phyloP scores from a whole-genome alignment of 1,140 invertebrate genomes.

The Achatina immaculata region DNA sequence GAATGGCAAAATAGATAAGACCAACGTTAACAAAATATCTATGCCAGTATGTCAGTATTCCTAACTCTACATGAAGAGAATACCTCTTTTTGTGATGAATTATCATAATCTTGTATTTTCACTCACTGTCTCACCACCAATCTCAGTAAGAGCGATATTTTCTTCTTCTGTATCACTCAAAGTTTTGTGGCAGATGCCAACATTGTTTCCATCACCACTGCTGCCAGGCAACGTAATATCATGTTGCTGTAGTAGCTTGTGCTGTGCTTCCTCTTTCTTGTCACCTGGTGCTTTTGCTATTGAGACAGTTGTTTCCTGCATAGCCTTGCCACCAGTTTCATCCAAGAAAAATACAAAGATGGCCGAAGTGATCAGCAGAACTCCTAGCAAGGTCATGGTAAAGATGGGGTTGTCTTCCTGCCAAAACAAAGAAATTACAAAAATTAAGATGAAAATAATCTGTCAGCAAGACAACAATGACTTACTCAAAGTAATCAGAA shows the following conservation, averaged over 20 bases:
- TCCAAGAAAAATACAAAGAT: neutral
- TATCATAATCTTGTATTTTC: neutral
- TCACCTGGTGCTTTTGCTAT: neutral
- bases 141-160: neutral
- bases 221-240: too few relatives aligned
- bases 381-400: neutral
- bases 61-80: too few relatives aligned
- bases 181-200: neutral
- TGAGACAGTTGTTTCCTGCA: neutral
- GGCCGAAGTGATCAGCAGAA: neutral
- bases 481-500: too few relatives aligned
- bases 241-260: neutral
- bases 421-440: neutral
- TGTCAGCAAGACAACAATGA: too few relatives aligned
- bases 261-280: neutral
- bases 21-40: too few relatives aligned
- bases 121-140: neutral
- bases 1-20: too few relatives aligned
- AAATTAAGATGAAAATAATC: neutral
- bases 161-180: neutral
- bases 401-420: constrained; percentile 1
- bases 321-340: neutral
- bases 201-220: too few relatives aligned
- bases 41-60: too few relatives aligned
- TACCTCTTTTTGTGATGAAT: too few relatives aligned